phyloP scores from a whole-genome alignment of 2,113 vertebrate genomes.

The Aegypius monachus region DNA sequence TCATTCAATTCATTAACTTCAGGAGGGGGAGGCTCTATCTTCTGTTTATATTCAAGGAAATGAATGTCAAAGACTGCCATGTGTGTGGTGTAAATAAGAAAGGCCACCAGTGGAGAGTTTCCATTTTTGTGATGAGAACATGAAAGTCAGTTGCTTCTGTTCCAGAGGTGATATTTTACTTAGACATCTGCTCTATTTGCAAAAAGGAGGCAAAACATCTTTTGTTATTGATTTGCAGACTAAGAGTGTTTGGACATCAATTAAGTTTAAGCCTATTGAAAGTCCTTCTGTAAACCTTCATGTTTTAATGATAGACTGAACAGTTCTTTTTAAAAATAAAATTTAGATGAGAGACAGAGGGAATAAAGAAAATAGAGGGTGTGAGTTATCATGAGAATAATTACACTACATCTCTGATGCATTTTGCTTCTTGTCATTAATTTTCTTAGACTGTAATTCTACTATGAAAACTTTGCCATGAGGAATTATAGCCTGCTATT shows the following conservation, averaged over 20 bases:
- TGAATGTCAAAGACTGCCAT: constrained; percentile 67
- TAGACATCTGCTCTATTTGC: constrained; percentile 65
- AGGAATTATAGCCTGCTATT: background rate
- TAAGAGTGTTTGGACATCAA: constrained; percentile 37
- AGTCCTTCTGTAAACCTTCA: constrained; percentile 16
- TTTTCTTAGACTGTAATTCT: background rate
- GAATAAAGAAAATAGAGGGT: constrained; percentile 25
- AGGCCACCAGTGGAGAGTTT: constrained; percentile 73
- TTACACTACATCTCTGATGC: background rate
- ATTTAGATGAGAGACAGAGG: background rate
- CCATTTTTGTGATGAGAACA: constrained; percentile 71
- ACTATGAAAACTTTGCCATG: background rate
- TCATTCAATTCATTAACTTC: constrained; percentile 71
- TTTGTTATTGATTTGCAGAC: constrained; percentile 59
- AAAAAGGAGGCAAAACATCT: constrained; percentile 59
- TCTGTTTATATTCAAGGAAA: constrained; percentile 77
- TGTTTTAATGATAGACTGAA: constrained; percentile 41
- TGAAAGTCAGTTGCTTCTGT: constrained; percentile 69
- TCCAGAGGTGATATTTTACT: constrained; percentile 69
- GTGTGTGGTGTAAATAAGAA: constrained; percentile 75
- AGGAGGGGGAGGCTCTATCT: constrained; percentile 59
- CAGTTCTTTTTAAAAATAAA: constrained; percentile 37
- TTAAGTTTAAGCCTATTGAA: constrained; percentile 43
- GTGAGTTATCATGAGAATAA: constrained; percentile 19
- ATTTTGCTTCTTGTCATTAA: background rate